Conservation (phyloP, 30 jellyfish, hydroid and myxozoan genomes). For the Phacellophora camtschatica region DNA sequence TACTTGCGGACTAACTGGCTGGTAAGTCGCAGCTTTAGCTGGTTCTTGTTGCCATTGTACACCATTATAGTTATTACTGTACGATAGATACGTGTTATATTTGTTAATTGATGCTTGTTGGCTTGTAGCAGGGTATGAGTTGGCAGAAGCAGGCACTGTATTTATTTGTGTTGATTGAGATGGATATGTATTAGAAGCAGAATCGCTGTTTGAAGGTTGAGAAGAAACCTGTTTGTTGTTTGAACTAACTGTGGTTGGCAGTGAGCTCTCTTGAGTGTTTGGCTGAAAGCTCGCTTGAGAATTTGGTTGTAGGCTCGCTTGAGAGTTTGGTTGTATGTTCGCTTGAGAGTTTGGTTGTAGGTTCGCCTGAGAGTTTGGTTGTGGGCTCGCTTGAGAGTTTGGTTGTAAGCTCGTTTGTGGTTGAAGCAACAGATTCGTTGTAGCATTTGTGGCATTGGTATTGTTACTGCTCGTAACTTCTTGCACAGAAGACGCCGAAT, state of each 20-base stretch:
- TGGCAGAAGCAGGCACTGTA: neutral
- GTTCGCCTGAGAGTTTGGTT: neutral
- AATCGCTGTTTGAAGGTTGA: neutral
- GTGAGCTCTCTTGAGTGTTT: too few species aligned
- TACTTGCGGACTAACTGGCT: too few species aligned
- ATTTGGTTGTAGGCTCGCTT: neutral
- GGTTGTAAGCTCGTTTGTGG: neutral
- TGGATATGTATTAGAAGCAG: neutral
- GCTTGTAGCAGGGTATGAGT: neutral
- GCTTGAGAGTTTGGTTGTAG: neutral
- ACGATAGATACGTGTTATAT: too few species aligned
- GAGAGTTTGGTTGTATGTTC: neutral
- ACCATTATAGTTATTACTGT: too few species aligned
- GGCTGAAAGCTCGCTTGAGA: constrained; percentile 1
- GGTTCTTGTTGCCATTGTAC: too few species aligned
- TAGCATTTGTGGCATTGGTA: too few species aligned
- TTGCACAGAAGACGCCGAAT: too few species aligned
- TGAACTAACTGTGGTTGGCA: neutral
- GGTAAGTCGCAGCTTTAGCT: too few species aligned
- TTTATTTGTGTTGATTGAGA: neutral
- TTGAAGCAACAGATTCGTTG: neutral
- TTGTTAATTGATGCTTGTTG: neutral
- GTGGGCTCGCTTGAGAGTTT: too few species aligned
- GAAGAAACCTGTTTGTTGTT: neutral
- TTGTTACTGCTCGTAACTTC: too few species aligned